phyloP scores from a whole-genome alignment of 2,797 vertebrate species.

The Pangasius macronema region DNA sequence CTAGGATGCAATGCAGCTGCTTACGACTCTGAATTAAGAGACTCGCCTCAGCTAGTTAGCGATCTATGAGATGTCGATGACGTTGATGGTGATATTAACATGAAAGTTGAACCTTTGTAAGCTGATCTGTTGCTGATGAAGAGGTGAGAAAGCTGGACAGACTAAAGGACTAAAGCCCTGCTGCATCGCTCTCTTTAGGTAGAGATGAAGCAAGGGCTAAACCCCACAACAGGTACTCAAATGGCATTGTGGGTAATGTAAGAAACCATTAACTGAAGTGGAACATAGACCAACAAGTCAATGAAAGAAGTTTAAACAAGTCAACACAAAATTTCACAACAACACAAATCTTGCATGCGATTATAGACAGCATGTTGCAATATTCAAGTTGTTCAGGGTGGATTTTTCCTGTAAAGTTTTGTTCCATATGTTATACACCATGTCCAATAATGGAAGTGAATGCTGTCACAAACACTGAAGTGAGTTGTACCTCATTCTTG shows the following conservation, averaged over 20 bases:
- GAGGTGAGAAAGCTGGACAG: not conserved
- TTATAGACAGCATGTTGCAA: not conserved
- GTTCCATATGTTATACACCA: not conserved
- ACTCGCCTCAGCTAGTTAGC: not conserved
- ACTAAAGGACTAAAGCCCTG: no score
- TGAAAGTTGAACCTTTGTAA: not conserved
- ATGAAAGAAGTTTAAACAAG: not conserved
- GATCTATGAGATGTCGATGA: not conserved
- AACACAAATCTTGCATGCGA: not conserved
- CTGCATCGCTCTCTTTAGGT: not conserved
- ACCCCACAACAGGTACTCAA: not conserved
- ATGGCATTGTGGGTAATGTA: not conserved
- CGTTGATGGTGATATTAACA: not conserved
- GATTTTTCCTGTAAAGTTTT: not conserved
- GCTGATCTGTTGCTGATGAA: not conserved
- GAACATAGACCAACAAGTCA: not conserved
- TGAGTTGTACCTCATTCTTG: slow-evolving; percentile 67
- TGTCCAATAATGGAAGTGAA: not conserved
- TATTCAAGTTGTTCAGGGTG: not conserved
- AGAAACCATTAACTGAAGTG: not conserved
- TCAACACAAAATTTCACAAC: not conserved
- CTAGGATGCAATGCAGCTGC: not conserved
- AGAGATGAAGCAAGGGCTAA: not conserved
- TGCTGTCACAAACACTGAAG: not conserved
- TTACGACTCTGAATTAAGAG: not conserved